Conservation (phyloP, 2,113 vertebrate genomes). For the Pipra filicauda region DNA sequence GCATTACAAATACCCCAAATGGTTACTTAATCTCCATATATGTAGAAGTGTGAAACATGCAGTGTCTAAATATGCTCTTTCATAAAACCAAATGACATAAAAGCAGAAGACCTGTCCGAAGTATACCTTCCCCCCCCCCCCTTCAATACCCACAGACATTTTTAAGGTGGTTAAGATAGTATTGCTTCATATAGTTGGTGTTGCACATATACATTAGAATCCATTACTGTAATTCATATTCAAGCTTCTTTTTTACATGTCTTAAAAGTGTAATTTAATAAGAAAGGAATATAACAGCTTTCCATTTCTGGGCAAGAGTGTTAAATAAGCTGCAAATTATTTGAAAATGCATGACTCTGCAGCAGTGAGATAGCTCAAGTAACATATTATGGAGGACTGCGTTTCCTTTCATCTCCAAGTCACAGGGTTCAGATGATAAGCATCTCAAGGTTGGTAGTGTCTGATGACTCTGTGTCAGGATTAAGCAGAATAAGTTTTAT, state of each 20-base stretch:
- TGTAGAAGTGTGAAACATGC: slow-evolving; percentile 41
- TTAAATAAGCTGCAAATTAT: neutral
- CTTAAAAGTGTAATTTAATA: neutral
- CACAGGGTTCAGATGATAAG: neutral
- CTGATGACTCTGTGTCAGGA: neutral
- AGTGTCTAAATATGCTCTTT: neutral
- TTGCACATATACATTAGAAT: neutral
- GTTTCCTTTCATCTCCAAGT: neutral
- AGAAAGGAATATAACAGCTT: neutral
- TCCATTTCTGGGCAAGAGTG: neutral
- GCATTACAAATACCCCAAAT: slow-evolving; percentile 58
- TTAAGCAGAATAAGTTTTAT: neutral
- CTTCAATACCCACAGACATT: neutral
- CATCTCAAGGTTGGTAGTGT: neutral
- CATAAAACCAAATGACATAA: neutral
- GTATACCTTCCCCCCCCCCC: neutral
- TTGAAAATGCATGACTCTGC: neutral
- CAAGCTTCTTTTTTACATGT: neutral
- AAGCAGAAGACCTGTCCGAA: neutral
- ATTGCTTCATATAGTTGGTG: neutral
- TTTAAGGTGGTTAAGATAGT: neutral
- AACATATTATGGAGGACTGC: rapidly evolving
- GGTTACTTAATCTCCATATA: slow-evolving; percentile 64
- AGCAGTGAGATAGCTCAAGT: neutral
- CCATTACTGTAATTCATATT: neutral